Base-by-base conservation (phyloP, 2,113 vertebrate genomes). In the Aviceda subcristata region DNA sequence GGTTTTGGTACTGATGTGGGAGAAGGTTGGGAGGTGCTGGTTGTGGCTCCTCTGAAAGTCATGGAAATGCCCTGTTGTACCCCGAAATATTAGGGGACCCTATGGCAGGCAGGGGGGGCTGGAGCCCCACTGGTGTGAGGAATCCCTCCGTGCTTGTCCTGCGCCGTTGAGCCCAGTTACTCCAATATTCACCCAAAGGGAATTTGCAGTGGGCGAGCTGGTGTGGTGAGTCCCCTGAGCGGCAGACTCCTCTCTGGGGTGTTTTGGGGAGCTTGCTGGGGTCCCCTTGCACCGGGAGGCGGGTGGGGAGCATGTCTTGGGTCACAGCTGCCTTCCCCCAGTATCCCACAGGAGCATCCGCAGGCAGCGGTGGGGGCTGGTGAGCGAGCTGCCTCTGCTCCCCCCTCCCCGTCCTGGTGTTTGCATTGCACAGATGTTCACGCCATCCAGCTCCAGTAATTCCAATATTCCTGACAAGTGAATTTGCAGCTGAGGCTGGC, bases 121-220 rank as follows among this genome's bases (percentile, higher is more conserved):
- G 72, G 53, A 36, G 51, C 3, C 83, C 51, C 3, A 1, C 45
- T 12, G 46, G 10, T 50, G 4, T 1, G 5, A 43, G 55, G 34
- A 22, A 38, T 50, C 15, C 12, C 21, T 46, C n/a, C 0, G 2
- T 41, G 26, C 32, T 43, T 3, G 0, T 63, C 38, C 62, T 26
- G 16, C 2, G 2, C 30, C 0, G 0, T 3, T 0, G 4, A 64
- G 56, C 62, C 45, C 50, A 3, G 45, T 26, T 34, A 23, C 36
- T 53, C 48, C 26, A 11, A 2, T 16, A 2, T 34, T 71, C 48
- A 23, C 16, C 36, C 55, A 36, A 11, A 43, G 36, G 50, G 81
- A 73, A 36, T 34, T 1, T 59, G 55, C 46, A 88, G 39, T 16
- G 1, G 6, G 8, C 0, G 20, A 56, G 21, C 30, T 68, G 62